phyloP scores from a whole-genome alignment of 2,113 vertebrate genomes.

The Mastomys natalensis region DNA sequence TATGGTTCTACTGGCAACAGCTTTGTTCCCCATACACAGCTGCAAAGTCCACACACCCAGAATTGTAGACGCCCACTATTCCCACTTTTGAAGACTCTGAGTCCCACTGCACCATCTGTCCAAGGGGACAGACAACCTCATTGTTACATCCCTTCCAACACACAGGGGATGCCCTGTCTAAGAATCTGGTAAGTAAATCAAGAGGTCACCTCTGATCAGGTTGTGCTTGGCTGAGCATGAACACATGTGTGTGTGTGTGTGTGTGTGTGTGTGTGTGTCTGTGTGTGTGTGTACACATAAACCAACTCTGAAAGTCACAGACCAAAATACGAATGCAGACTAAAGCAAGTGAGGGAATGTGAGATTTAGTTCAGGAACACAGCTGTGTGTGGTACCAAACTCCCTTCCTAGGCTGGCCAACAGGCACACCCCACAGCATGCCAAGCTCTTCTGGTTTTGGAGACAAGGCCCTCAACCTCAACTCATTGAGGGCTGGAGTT shows the following conservation, averaged over 20 bases:
- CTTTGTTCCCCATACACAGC: rapidly evolving
- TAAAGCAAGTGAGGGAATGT: background rate
- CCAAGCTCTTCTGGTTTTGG: background rate
- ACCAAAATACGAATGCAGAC: background rate
- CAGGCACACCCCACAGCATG: too few relatives aligned
- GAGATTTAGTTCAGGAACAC: background rate
- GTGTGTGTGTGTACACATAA: too few relatives aligned
- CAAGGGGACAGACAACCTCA: background rate
- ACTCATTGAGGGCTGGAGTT: rapidly evolving
- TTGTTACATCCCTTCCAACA: background rate
- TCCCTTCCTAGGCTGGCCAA: background rate
- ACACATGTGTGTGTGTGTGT: too few relatives aligned
- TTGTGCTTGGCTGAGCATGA: background rate
- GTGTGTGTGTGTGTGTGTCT: too few relatives aligned
- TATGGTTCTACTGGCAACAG: rapidly evolving
- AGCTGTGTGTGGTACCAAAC: background rate
- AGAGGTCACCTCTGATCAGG: background rate
- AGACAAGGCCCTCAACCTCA: background rate
- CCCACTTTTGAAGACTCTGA: background rate
- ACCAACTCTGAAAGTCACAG: background rate
- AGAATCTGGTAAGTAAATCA: background rate
- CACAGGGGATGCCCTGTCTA: background rate
- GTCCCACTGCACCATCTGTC: background rate
- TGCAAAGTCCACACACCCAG: background rate
- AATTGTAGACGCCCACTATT: too few relatives aligned